Evolutionary conservation across 2,797 vertebrate genomes (phyloP).

Genomic region (Trematomus bernacchii): DNA sequence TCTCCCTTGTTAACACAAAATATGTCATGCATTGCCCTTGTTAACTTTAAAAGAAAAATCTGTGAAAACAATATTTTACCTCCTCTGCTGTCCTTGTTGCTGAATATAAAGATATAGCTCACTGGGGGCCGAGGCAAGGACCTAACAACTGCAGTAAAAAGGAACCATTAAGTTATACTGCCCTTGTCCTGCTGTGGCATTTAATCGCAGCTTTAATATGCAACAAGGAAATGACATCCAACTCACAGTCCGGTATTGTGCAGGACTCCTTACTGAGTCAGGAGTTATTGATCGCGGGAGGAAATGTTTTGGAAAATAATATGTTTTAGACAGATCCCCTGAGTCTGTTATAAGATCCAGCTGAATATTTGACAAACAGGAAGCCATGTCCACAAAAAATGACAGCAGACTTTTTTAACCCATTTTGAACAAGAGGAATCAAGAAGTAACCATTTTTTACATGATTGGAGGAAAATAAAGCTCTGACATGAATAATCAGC

Average conservation of each 20-base stretch:
- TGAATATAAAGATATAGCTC: conserved; percentile 72
- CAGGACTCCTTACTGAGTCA: conserved; percentile 64
- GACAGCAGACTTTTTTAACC: neutral
- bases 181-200: conserved; percentile 74
- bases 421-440: neutral
- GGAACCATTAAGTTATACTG: conserved; percentile 80
- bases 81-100: conserved; percentile 46
- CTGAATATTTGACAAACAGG: conserved; percentile 16
- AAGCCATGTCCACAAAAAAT: neutral
- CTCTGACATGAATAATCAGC: neutral
- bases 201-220: conserved; percentile 78
- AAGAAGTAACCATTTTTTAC: conserved; percentile 14
- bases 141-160: conserved; percentile 75
- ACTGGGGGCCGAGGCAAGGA: conserved; percentile 51
- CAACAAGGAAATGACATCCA: conserved; percentile 48
- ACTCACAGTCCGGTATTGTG: conserved; percentile 50
- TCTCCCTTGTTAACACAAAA: conserved; percentile 79
- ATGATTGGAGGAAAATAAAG: neutral
- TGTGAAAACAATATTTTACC: conserved; percentile 72
- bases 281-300: conserved; percentile 62
- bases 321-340: conserved; percentile 28
- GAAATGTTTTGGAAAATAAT: conserved; percentile 51
- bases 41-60: conserved; percentile 78
- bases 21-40: conserved; percentile 75
- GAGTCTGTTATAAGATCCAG: conserved; percentile 32